Base-by-base conservation (phyloP, 2,888 invertebrate genomes). In the Stratiomys singularior region DNA sequence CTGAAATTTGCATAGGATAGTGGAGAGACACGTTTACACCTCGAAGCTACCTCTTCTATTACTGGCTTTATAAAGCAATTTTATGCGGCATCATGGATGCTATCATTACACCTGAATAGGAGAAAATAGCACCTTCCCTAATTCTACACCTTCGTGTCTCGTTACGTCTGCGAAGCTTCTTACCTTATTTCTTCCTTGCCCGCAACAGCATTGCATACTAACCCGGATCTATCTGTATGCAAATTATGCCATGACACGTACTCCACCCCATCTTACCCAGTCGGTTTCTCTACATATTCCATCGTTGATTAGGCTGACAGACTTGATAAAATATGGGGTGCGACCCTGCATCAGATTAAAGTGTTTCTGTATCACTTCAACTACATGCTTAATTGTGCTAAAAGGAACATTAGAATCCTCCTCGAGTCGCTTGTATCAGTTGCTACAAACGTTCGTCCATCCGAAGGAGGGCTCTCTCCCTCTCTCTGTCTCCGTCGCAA, bases 201-300 rank as follows among this genome's bases (percentile, higher is more conserved):
- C 37, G 9, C 37, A 37, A 37, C 37, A 37, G 9, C 9, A 37
- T 9, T 71, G 71, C 25, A 47, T n/a, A 47, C 13, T 47, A 7
- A 71, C 71, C 25, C 27, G 37, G 37, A 37, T 5, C 23, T 23
- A 18, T 56, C 23, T 52, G 52, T 71, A 72, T 58, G 72, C 72
- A 72, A 72, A 58, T 72, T 72, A 72, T 72, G 58, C 56, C 30
- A 28, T 18, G 58, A 27, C 72, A 72, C 58, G 56, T 72, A 52
- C 47, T 47, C 28, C n/a, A 21, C 11, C 30, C 28, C 15, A 15
- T 28, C 56, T n/a, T 28, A n/a, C 58, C 52, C 72, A 13, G 25
- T 44, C 18, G 21, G 7, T n/a, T 56, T 56, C 56, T 5, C 23
- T 60, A 5, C 52, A 18, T 52, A 52, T 60, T 25, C 4, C 60